Evolutionary conservation across 2,797 vertebrate species (phyloP).

Genomic region (Glossophaga mutica): DNA sequence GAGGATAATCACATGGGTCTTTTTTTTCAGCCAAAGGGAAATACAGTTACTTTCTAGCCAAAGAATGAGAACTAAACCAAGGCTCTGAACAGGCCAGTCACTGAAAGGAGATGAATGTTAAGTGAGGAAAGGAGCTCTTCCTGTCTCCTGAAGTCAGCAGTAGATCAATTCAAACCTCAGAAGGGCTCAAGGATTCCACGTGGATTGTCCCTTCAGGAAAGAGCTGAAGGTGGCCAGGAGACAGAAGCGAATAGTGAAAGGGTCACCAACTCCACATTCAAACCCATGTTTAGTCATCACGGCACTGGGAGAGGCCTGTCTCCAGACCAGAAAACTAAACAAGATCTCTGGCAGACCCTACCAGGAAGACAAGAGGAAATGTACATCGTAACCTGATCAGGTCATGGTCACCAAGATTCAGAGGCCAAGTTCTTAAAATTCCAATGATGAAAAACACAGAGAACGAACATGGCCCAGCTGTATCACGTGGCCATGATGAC

Average conservation of each 20-base stretch:
- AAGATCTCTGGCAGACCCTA: background rate
- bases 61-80: background rate
- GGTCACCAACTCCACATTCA: background rate
- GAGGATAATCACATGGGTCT: background rate
- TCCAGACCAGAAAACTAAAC: background rate
- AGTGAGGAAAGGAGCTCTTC: background rate
- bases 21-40: background rate
- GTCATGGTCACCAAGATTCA: background rate
- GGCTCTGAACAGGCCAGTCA: background rate
- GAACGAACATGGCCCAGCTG: background rate
- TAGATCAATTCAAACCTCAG: background rate
- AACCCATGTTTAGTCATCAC: background rate
- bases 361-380: background rate
- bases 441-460: background rate
- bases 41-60: background rate
- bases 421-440: conserved; percentile 18
- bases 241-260: background rate
- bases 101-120: background rate
- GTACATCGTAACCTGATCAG: background rate
- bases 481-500: background rate
- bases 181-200: background rate
- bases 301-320: background rate
- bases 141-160: background rate
- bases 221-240: background rate
- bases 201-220: background rate